phyloP scores from a whole-genome alignment of 2,888 invertebrate species.

The Entomobrya multifasciata region DNA sequence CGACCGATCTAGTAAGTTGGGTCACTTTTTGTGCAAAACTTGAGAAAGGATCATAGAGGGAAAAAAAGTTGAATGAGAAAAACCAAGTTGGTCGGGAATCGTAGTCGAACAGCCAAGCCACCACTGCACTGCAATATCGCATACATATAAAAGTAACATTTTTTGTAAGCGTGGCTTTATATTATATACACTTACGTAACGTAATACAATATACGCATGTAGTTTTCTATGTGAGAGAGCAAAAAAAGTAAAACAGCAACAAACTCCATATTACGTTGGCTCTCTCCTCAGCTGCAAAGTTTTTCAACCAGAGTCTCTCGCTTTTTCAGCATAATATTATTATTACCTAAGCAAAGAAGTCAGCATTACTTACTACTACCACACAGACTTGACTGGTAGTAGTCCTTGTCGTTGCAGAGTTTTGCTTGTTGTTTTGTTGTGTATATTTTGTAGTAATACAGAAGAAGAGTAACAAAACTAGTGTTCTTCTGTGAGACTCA shows the following conservation, averaged over 20 bases:
- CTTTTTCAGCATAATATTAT: neutral
- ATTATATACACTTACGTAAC: constrained; percentile 1
- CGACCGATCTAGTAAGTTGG: constrained; percentile 6
- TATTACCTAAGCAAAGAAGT: constrained; percentile 22
- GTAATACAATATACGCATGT: no score
- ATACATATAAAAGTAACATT: neutral
- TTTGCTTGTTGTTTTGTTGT: constrained; percentile 6
- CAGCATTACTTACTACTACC: neutral
- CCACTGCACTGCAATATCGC: neutral
- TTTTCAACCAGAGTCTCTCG: neutral
- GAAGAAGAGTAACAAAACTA: constrained; percentile 46
- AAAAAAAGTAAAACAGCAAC: constrained; percentile 28
- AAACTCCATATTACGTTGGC: neutral
- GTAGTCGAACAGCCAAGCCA: neutral
- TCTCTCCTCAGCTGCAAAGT: constrained; percentile 19
- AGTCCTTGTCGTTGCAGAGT: constrained; percentile 8
- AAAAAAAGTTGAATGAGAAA: constrained; percentile 63
- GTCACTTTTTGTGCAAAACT: constrained; percentile 62
- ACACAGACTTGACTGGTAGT: neutral
- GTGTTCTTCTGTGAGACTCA: constrained; percentile 42
- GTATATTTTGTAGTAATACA: constrained; percentile 14
- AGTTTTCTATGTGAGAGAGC: neutral
- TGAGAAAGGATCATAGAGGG: neutral
- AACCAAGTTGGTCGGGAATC: neutral
- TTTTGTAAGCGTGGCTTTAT: constrained; percentile 5